These are phyloP conservation scores for Hirtodrosophila cameraria DNA, from an alignment of 2,888 invertebrate species.

Conservation along the genomic window DNA sequence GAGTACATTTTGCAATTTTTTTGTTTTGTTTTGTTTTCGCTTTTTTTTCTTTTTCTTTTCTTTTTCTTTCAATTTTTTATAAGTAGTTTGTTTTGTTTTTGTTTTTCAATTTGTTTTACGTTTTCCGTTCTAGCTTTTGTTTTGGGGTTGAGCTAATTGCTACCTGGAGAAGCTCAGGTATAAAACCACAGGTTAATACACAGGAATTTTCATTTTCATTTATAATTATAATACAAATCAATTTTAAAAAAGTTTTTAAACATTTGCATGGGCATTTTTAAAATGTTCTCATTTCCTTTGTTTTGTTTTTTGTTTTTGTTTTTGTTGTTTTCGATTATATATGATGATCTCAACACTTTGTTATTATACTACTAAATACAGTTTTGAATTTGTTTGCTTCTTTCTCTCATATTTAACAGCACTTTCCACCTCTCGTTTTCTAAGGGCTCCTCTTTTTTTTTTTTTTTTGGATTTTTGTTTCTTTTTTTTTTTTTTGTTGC, in stretches of 20 bases:
- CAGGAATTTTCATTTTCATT: slow-evolving; percentile 56
- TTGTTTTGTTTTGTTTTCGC: slow-evolving; percentile 36
- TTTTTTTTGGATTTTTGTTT: too few relatives aligned
- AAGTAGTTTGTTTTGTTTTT: slow-evolving; percentile 19
- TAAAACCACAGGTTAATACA: slow-evolving; percentile 54
- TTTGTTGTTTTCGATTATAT: slow-evolving; percentile 4
- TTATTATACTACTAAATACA: slow-evolving; percentile 52
- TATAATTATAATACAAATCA: slow-evolving; percentile 68
- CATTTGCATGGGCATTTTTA: slow-evolving; percentile 47
- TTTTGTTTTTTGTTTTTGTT: too few relatives aligned
- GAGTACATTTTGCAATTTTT: slow-evolving; percentile 51
- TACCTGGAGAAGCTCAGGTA: slow-evolving; percentile 30
- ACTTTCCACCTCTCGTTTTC: too few relatives aligned
- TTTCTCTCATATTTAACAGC: slow-evolving; percentile 35
- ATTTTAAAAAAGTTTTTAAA: slow-evolving; percentile 65
- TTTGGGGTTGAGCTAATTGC: slow-evolving; percentile 24
- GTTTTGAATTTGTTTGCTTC: slow-evolving; percentile 24
- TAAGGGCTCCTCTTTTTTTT: too few relatives aligned
- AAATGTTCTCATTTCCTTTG: slow-evolving; percentile 42
- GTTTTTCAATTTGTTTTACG: slow-evolving; percentile 19
- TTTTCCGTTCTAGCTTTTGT: slow-evolving; percentile 6
- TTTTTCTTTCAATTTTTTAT: slow-evolving; percentile 8
- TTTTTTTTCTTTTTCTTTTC: slow-evolving; percentile 32
- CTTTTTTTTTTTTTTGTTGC: slow-evolving; percentile 33
- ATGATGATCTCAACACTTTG: slow-evolving; percentile 37